phyloP scores from a whole-genome alignment of 2,113 vertebrate species.

The Syngnathus typhle region DNA sequence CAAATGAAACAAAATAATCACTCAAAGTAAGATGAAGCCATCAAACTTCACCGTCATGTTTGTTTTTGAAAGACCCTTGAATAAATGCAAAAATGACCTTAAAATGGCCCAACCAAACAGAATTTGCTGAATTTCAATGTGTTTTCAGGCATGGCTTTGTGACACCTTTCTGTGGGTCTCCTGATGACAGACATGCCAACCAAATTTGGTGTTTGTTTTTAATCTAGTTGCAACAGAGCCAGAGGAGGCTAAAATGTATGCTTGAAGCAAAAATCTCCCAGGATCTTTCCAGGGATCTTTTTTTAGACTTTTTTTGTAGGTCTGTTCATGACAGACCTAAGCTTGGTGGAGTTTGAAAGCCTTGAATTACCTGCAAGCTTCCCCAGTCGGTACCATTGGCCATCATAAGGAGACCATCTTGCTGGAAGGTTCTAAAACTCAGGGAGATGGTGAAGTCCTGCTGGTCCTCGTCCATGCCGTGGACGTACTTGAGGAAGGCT shows the following conservation, averaged over 20 bases:
- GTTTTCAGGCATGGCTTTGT: not conserved
- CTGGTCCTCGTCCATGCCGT: conserved; percentile 61
- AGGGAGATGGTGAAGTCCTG: conserved; percentile 75
- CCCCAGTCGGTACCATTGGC: conserved; percentile 69
- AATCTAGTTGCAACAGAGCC: no score
- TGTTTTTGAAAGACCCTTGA: no score
- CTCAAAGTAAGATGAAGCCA: no score
- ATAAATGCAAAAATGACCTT: no score
- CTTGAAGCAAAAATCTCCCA: not conserved
- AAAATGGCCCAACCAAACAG: no score
- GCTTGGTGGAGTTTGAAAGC: not conserved
- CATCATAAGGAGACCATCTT: conserved; percentile 65
- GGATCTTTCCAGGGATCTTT: not conserved
- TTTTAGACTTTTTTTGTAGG: not conserved
- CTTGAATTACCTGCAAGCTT: conserved; percentile 74
- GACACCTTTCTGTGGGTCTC: no score
- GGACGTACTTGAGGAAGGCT: conserved; percentile 77
- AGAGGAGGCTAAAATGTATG: not conserved
- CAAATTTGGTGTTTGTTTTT: no score
- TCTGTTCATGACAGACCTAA: not conserved
- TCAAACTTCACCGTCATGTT: no score
- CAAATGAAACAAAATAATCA: not conserved
- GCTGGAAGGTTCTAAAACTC: conserved; percentile 79
- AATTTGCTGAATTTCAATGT: not conserved
- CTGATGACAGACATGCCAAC: no score